Base-by-base conservation (phyloP, 1,140 invertebrate genomes). In the Drosophila teissieri region DNA sequence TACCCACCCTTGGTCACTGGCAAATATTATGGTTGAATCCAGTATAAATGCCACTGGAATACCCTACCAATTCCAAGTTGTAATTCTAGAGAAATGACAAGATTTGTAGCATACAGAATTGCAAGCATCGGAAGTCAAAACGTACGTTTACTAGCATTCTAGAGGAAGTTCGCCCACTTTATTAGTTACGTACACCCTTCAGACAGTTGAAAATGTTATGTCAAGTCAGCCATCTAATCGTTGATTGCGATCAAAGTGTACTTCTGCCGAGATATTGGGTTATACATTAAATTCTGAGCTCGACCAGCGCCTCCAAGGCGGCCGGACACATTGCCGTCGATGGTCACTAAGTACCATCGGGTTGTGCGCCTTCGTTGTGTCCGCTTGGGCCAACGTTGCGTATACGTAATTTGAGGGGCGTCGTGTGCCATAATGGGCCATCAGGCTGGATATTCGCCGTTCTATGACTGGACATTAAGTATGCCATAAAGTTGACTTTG, bases 331-430 rank as follows among this genome's bases (percentile, higher is more conserved):
- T 14, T n/a, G 51, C 40, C 72, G 15, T 61, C 22, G 56, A 73
- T 37, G 73, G 44, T 24, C 73, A 68, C 73, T 77, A 77, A 77
- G 62, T 69, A 77, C 61, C 69, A 39, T 31, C 31, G 31, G 31
- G 2, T 10, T 31, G 27, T 8, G 7, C 57, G 34, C 11, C 58
- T 19, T 12, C 40, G 12, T 55, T 78, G 39, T 37, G 48, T 24
- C 27, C 39, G 45, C 39, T 19, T 31, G 27, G 54, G 36, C 46
- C 58, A 53, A 58, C 76, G 22, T 31, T 64, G 60, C 67, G 75
- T 67, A 84, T 90, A 89, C 77, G 80, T 84, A 89, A 89, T 84
- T 90, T 84, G 34, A 74, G 80, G 84, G 84, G 77, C 84, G 85
- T 84, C 73, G 65, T 90, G 68, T 80, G 77, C 76, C 65, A 84